A percentile compares a stretch with the other conserved stretches of the same genome.
These are phyloP conservation scores for Gymnobelideus leadbeateri DNA, from an alignment of 2,113 vertebrate genomes.

Conservation along the genomic window DNA sequence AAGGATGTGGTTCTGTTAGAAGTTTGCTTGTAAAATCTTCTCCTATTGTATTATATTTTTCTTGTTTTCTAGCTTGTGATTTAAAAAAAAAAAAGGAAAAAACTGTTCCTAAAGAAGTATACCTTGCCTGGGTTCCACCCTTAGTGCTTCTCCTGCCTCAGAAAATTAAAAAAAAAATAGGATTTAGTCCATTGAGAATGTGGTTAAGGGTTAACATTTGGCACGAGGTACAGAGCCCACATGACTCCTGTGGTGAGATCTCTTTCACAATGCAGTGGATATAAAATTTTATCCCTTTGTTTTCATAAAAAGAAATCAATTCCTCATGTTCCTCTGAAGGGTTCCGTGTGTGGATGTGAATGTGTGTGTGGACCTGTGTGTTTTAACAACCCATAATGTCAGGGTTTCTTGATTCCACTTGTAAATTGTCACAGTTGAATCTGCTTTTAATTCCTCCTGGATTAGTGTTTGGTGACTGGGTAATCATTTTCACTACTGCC, in stretches of 20 bases:
- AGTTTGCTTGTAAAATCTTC: constrained; percentile 5
- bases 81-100: background rate
- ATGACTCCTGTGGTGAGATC: background rate
- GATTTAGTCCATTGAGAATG: background rate
- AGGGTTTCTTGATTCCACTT: background rate
- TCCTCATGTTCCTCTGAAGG: constrained; percentile 17
- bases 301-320: constrained; percentile 43
- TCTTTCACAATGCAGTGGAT: background rate
- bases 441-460: constrained; percentile 9
- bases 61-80: background rate
- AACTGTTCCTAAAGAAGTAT: background rate
- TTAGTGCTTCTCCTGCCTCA: background rate
- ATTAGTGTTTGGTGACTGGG: background rate
- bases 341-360: background rate
- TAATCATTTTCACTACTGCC: background rate
- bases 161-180: background rate
- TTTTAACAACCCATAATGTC: constrained; percentile 10
- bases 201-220: background rate
- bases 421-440: background rate
- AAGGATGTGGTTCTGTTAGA: constrained; percentile 5
- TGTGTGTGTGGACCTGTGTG: background rate
- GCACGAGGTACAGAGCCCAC: background rate
- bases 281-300: constrained; percentile 34
- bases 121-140: background rate
- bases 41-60: background rate